These are phyloP conservation scores for Sinella curviseta DNA, from an alignment of 1,140 invertebrate genomes.

Conservation along the genomic window DNA sequence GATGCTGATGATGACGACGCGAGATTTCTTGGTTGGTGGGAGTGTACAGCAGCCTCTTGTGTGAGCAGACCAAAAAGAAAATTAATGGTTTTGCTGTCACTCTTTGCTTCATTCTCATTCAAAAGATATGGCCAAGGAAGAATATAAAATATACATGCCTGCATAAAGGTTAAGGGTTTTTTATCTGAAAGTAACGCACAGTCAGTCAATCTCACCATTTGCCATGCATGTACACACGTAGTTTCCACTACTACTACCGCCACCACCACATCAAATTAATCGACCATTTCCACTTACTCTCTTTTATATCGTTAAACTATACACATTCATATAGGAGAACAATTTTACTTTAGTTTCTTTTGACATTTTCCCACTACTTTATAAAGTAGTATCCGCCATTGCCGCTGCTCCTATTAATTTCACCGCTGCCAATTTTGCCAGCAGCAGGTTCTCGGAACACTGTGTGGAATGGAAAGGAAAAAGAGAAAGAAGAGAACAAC, in stretches of 20 bases:
- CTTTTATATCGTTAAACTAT: not conserved
- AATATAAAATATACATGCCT: too few species aligned
- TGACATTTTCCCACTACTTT: not conserved
- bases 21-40: not conserved
- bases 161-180: not conserved
- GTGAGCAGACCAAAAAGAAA: not conserved
- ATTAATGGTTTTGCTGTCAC: not conserved
- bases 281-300: not conserved
- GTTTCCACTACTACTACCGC: not conserved
- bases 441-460: not conserved
- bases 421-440: not conserved
- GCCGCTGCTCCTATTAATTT: not conserved
- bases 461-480: not conserved
- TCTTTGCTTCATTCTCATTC: not conserved
- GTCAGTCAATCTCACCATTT: not conserved
- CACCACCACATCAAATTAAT: not conserved
- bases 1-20: not conserved
- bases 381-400: not conserved
- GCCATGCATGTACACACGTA: not conserved
- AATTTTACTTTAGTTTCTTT: constrained; percentile 1
- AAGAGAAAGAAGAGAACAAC: not conserved
- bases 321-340: not conserved
- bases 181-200: not conserved
- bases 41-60: not conserved
- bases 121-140: not conserved